phyloP scores from a whole-genome alignment of 2,888 invertebrate species.

The Fabriciana adippe region DNA sequence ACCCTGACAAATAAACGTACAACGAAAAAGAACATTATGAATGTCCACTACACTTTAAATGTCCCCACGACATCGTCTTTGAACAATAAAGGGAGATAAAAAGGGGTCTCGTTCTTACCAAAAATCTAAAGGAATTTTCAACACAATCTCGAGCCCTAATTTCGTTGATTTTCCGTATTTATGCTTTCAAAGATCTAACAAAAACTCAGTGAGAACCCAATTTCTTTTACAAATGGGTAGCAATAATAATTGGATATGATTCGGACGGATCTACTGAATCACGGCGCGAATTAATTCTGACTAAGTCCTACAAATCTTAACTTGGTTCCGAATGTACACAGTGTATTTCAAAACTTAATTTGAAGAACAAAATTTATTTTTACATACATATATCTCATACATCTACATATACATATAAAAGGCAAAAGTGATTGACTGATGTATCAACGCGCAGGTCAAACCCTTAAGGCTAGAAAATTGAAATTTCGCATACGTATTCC shows the following conservation, averaged over 20 bases:
- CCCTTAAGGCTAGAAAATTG: too few species aligned
- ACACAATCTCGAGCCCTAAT: not conserved
- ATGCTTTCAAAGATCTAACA: conserved; percentile 16
- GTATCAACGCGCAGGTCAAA: too few species aligned
- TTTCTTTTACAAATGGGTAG: conserved; percentile 20
- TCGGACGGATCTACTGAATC: conserved; percentile 18
- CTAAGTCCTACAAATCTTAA: not conserved
- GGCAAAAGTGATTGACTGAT: too few species aligned
- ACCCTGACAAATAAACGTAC: too few species aligned
- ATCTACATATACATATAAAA: too few species aligned
- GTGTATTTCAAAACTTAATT: too few species aligned
- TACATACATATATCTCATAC: too few species aligned
- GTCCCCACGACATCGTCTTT: not conserved
- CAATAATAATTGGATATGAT: conserved; percentile 24
- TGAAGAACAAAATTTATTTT: not conserved
- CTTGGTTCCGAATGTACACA: not conserved
- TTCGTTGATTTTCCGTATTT: conserved; percentile 27
- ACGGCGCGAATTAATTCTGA: conserved; percentile 6
- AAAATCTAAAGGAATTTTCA: conserved; percentile 11
- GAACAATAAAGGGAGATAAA: conserved; percentile 14
- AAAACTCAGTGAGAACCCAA: conserved; percentile 12
- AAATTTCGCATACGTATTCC: too few species aligned
- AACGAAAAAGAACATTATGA: too few species aligned
- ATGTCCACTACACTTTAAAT: not conserved
- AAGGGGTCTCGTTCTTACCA: conserved; percentile 10